Percentiles rank a stretch among this genome's conserved stretches.
Evolutionary conservation across 2,797 vertebrate genomes (phyloP).

Genomic region (Scyliorhinus canicula): DNA sequence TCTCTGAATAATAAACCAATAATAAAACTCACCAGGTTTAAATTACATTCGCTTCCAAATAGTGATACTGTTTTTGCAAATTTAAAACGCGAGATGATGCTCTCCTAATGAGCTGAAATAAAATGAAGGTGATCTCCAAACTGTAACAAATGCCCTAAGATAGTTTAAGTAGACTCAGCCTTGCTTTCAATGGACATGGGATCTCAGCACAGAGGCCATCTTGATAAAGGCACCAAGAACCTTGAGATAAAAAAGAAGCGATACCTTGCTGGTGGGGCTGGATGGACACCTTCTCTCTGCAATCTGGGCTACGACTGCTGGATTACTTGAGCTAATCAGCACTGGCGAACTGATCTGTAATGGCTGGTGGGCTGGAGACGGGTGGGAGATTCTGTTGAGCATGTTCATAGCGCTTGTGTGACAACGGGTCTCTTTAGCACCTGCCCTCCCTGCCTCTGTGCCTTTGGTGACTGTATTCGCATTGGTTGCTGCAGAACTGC

Average conservation of each 20-base stretch:
- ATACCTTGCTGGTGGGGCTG: conserved; percentile 57
- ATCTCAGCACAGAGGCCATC: not conserved
- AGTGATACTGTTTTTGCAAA: not conserved
- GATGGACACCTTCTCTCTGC: conserved; percentile 50
- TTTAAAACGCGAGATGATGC: not conserved
- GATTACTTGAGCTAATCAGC: conserved; percentile 68
- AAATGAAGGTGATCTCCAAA: not conserved
- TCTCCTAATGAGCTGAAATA: not conserved
- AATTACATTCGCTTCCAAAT: not conserved
- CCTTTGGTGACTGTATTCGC: conserved; percentile 47
- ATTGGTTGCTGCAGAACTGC: conserved; percentile 47
- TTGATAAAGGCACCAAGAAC: not conserved
- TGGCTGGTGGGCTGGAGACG: conserved; percentile 49
- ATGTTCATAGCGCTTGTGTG: conserved; percentile 63
- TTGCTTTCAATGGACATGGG: not conserved
- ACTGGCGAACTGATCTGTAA: conserved; percentile 60
- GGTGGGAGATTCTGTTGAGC: conserved; percentile 64
- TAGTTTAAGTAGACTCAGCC: not conserved
- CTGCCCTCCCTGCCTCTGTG: conserved; percentile 58
- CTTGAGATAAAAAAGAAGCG: not conserved
- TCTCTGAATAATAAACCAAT: not conserved
- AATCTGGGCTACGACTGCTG: conserved; percentile 48
- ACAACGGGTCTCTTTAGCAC: conserved; percentile 33
- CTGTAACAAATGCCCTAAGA: not conserved
- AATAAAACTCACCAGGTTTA: not conserved